phyloP scores from a whole-genome alignment of 2,797 vertebrate genomes.

The Octomys mimax region DNA sequence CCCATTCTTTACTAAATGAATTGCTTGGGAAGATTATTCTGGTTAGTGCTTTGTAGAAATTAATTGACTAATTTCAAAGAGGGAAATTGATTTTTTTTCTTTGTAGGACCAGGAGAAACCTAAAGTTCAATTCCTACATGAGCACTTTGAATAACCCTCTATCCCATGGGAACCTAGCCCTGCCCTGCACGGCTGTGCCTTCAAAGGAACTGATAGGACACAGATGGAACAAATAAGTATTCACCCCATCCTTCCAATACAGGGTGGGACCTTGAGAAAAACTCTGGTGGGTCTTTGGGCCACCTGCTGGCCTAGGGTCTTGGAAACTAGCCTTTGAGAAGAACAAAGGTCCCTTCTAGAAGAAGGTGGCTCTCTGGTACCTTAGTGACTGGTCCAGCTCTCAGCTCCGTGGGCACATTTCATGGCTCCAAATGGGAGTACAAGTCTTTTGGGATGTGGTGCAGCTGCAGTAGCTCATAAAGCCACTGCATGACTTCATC shows the following conservation, averaged over 20 bases:
- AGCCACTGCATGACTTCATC: constrained; percentile 68
- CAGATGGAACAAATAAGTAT: neutral
- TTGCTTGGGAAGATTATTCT: neutral
- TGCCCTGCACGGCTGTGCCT: neutral
- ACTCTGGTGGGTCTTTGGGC: neutral
- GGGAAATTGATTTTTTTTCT: neutral
- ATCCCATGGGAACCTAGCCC: neutral
- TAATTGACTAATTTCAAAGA: constrained; percentile 45
- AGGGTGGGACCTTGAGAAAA: neutral
- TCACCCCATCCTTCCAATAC: neutral
- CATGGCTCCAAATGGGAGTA: constrained; percentile 26
- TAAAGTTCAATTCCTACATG: neutral
- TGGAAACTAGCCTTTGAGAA: neutral
- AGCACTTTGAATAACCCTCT: neutral
- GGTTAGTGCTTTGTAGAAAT: neutral
- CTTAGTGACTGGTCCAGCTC: neutral
- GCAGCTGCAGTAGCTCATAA: constrained; percentile 65
- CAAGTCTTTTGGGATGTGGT: neutral
- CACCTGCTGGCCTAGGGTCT: neutral
- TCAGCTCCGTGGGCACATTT: constrained; percentile 19
- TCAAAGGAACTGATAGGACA: neutral
- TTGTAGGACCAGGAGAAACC: constrained; percentile 10
- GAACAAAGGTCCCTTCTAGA: neutral
- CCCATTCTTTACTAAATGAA: neutral
- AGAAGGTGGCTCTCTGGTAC: neutral